Conservation (phyloP, 2,113 vertebrate genomes). For the Psammodynastes pulverulentus region DNA sequence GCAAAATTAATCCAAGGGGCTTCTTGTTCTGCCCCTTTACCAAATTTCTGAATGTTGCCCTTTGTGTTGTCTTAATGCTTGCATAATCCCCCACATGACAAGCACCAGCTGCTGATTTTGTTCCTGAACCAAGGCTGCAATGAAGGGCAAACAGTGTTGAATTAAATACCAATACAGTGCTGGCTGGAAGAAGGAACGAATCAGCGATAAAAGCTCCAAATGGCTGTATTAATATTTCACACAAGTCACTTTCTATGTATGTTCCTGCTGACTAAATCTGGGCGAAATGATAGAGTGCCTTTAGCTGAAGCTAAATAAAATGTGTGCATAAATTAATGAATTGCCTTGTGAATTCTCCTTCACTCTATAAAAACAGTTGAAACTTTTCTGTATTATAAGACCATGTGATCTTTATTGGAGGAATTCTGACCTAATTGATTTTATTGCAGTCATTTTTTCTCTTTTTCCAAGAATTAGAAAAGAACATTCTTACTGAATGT, state of each 20-base stretch:
- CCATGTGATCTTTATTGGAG: neutral
- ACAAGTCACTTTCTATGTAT: neutral
- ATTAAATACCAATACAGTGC: neutral
- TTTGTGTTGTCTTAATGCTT: neutral
- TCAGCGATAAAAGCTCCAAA: neutral
- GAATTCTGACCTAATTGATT: neutral
- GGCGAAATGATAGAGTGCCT: neutral
- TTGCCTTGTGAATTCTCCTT: neutral
- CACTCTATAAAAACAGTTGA: neutral
- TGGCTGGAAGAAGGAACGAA: constrained; percentile 3
- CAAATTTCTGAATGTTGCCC: neutral
- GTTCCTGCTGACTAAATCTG: constrained; percentile 9
- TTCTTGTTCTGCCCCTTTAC: neutral
- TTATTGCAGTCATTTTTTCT: neutral
- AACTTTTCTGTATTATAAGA: neutral
- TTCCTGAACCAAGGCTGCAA: neutral
- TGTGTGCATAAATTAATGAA: constrained; percentile 13
- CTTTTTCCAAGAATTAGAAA: neutral
- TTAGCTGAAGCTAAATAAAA: constrained; percentile 32
- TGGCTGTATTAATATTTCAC: constrained; percentile 1
- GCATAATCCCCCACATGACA: neutral
- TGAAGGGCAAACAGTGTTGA: neutral
- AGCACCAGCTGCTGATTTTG: neutral
- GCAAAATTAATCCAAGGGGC: constrained; percentile 1
- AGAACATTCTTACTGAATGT: neutral